These are phyloP conservation scores for Gadus macrocephalus DNA, from an alignment of 2,113 vertebrate genomes.

Conservation along the genomic window DNA sequence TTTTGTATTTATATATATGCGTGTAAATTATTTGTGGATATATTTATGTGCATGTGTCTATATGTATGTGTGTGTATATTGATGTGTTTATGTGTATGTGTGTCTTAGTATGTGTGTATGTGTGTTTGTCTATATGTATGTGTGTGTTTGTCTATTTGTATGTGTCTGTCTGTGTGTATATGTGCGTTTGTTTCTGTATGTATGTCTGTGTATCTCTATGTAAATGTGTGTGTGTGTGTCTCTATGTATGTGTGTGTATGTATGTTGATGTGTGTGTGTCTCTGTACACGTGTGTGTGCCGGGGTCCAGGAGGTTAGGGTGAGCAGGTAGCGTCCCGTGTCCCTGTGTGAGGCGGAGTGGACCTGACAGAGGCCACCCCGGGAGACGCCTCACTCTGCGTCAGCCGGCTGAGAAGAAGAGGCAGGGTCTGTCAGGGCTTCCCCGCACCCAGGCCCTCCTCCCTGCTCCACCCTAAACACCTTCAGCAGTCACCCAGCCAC, in stretches of 20 bases:
- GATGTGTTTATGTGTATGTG: no score
- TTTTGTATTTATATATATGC: no score
- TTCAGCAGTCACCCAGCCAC: constrained; percentile 64
- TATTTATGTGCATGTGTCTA: no score
- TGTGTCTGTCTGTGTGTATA: no score
- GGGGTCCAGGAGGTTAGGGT: constrained; percentile 32
- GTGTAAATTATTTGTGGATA: no score
- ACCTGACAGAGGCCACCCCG: constrained; percentile 77
- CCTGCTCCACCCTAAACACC: constrained; percentile 63
- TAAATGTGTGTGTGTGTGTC: no score
- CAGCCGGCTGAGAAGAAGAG: constrained; percentile 74
- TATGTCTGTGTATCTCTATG: no score
- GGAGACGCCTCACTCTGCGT: constrained; percentile 76
- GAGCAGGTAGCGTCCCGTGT: constrained; percentile 57
- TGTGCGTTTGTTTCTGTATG: no score
- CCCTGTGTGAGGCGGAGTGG: constrained; percentile 68
- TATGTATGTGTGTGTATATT: no score
- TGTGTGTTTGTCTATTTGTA: no score
- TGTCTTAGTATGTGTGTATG: no score
- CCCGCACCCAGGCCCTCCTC: constrained; percentile 54
- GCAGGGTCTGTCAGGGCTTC: constrained; percentile 75
- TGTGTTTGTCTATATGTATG: no score
- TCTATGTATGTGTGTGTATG: background rate
- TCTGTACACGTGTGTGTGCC: background rate
- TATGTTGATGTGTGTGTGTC: background rate